Conservation (phyloP, 2,113 vertebrate species). For the Elanoides forficatus region DNA sequence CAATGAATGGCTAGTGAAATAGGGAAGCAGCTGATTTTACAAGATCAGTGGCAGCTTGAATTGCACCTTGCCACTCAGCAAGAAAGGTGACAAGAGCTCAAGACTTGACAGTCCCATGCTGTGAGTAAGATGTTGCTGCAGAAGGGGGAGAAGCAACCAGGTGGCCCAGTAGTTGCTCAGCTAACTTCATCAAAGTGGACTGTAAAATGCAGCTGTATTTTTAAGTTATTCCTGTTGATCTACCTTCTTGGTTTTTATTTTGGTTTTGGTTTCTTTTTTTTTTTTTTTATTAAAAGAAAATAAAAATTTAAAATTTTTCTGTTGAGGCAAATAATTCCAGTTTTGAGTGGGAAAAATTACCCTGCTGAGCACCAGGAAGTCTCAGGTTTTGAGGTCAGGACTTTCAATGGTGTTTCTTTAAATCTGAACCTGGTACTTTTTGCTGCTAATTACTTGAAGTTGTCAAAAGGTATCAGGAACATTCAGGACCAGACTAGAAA, state of each 20-base stretch:
- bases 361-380: background rate
- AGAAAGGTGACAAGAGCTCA: constrained; percentile 1
- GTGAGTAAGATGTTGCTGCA: background rate
- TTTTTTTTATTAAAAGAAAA: background rate
- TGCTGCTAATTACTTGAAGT: background rate
- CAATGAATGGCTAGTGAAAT: background rate
- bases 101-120: background rate
- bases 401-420: background rate
- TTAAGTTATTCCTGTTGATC: background rate
- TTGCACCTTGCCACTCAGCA: background rate
- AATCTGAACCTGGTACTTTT: background rate
- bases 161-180: background rate
- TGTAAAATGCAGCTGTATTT: background rate
- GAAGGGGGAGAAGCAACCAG: background rate
- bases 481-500: background rate
- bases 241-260: background rate
- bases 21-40: background rate
- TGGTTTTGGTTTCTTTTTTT: background rate
- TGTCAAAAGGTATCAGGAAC: background rate
- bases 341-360: background rate
- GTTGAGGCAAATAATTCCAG: background rate
- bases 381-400: background rate
- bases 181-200: background rate
- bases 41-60: background rate
- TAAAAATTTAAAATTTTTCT: background rate